Conservation (phyloP, 2,888 invertebrate species). For the Hartigia nigra region DNA sequence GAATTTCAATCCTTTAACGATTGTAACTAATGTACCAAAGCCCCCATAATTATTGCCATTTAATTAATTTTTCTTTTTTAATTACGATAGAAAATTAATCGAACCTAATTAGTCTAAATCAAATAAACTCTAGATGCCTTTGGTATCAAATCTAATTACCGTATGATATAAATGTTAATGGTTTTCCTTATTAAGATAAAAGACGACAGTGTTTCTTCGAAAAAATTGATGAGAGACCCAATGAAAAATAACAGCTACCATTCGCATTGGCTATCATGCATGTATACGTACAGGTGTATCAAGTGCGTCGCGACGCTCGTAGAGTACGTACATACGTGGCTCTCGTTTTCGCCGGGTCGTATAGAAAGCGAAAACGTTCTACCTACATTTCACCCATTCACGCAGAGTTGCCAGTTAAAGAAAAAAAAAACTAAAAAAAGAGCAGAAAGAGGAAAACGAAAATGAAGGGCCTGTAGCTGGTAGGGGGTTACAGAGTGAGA, state of each 20-base stretch:
- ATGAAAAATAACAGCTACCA: not conserved
- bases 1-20: too few relatives aligned
- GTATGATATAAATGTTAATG: too few relatives aligned
- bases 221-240: conserved; percentile 21
- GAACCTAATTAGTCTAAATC: too few relatives aligned
- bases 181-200: too few relatives aligned
- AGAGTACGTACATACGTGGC: conserved; percentile 52
- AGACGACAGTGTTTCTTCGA: too few relatives aligned
- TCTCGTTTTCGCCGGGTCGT: conserved; percentile 63
- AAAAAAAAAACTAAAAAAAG: conserved; percentile 22
- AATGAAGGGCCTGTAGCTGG: conserved; percentile 6
- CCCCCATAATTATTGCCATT: too few relatives aligned
- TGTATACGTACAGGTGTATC: conserved; percentile 13
- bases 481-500: conserved; percentile 24
- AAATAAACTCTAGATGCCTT: too few relatives aligned
- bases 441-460: conserved; percentile 1
- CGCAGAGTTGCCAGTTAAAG: conserved; percentile 50
- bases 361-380: conserved; percentile 65
- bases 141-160: too few relatives aligned
- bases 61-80: too few relatives aligned
- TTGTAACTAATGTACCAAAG: too few relatives aligned
- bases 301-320: not conserved
- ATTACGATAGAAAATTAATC: too few relatives aligned
- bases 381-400: conserved; percentile 66
- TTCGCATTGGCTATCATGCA: too few relatives aligned